phyloP scores from a whole-genome alignment of 53 echinoderm and acorn worm genomes.

The Antedon mediterranea region DNA sequence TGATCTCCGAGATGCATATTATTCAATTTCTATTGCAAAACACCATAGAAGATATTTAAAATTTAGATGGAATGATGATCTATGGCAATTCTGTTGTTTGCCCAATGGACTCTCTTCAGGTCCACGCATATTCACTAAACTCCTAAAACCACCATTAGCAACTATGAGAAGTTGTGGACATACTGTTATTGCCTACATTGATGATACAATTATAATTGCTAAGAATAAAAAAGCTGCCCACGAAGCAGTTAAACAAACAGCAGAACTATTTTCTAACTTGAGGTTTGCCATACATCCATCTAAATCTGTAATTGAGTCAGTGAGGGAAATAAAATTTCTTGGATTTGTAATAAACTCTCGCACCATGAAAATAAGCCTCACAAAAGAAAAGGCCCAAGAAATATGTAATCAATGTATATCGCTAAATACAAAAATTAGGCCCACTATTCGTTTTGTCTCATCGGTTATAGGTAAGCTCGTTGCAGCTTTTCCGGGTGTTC shows the following conservation, averaged over 20 bases:
- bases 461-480: conserved; percentile 15
- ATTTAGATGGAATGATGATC: conserved; percentile 7
- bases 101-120: conserved; percentile 17
- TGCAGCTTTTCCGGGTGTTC: conserved; percentile 7
- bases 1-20: conserved; percentile 1
- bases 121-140: conserved; percentile 20
- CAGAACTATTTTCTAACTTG: conserved; percentile 5
- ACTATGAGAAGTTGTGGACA: conserved; percentile 6
- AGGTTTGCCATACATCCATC: conserved; percentile 21
- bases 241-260: conserved; percentile 4
- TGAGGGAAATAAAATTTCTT: conserved; percentile 13
- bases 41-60: conserved; percentile 16
- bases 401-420: not conserved
- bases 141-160: too few relatives aligned
- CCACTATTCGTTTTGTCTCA: conserved; percentile 1
- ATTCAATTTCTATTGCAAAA: conserved; percentile 1
- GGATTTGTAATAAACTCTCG: conserved; percentile 15
- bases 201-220: conserved; percentile 18
- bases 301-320: conserved; percentile 17
- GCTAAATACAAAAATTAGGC: not conserved
- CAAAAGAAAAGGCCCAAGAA: too few relatives aligned
- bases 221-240: not conserved
- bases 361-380: conserved; percentile 3
- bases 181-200: conserved; percentile 11
- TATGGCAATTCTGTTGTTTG: conserved; percentile 12